A percentile compares a stretch with the other conserved stretches of the same genome.
Conservation (phyloP, 2,797 vertebrate genomes). For the Scomberomorus guttatus region DNA sequence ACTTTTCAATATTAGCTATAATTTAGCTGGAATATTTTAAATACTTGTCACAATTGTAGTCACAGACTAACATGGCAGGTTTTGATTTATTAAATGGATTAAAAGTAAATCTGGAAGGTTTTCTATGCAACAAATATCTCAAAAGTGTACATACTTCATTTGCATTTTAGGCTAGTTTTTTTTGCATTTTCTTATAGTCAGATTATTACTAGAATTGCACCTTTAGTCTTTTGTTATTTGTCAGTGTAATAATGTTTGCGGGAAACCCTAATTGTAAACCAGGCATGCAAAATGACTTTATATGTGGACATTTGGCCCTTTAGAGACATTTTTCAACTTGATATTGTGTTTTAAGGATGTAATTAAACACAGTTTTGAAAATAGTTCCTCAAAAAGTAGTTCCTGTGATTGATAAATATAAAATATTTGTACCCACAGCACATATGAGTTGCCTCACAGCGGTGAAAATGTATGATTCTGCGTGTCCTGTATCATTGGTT, state of each 20-base stretch:
- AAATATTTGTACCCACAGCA: no score
- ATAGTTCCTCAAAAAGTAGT: no score
- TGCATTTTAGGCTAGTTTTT: neutral
- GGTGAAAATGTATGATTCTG: neutral
- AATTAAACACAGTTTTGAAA: no score
- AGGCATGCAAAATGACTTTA: neutral
- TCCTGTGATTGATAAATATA: no score
- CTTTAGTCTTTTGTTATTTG: no score
- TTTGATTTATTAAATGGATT: no score
- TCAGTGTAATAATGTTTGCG: no score
- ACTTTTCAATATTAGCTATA: neutral
- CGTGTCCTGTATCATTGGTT: neutral
- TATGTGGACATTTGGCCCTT: neutral
- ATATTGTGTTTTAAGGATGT: neutral
- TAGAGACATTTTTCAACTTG: neutral
- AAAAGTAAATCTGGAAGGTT: neutral
- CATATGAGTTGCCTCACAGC: neutral
- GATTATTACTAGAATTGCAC: no score
- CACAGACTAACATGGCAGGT: neutral
- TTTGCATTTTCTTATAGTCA: neutral
- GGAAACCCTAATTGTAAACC: neutral
- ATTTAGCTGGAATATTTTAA: neutral
- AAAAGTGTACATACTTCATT: neutral
- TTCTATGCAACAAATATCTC: neutral
- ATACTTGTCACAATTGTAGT: neutral